Conservation (phyloP, 37 sponge, comb jelly and placozoan species). For the Cliona cf. orientalis region DNA sequence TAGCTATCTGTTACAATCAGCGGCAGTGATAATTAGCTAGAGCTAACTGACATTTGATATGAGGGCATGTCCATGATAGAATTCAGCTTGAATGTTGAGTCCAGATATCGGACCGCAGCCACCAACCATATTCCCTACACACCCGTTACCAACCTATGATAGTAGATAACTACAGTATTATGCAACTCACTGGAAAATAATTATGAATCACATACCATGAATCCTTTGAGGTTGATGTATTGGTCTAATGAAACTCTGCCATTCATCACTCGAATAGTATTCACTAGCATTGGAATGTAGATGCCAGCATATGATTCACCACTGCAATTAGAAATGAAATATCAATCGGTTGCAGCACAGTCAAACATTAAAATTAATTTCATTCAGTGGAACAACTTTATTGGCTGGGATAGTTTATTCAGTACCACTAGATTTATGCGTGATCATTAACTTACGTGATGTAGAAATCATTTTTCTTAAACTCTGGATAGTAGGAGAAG, state of each 20-base stretch:
- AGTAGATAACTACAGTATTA: not conserved
- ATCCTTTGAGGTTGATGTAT: conserved; percentile 76
- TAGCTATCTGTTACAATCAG: too few species aligned
- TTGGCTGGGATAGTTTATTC: not conserved
- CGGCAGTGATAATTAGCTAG: too few species aligned
- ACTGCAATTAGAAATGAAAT: conserved; percentile 13
- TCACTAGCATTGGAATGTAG: conserved; percentile 75
- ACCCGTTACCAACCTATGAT: conserved; percentile 82
- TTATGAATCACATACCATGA: conserved; percentile 50
- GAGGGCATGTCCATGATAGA: conserved; percentile 64
- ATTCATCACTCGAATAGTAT: conserved; percentile 40
- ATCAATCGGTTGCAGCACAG: not conserved
- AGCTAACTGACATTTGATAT: conserved; percentile 65
- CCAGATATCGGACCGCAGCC: conserved; percentile 41
- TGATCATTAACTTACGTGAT: conserved; percentile 74
- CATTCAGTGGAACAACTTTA: not conserved
- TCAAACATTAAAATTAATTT: not conserved
- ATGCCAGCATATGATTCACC: conserved; percentile 90
- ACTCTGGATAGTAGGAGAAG: conserved; percentile 66
- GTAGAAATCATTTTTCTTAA: conserved; percentile 75
- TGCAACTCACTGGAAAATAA: not conserved
- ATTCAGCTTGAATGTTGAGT: conserved; percentile 60
- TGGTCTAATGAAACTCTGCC: conserved; percentile 1
- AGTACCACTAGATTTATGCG: too few species aligned
- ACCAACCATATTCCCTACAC: conserved; percentile 66